Evolutionary conservation across 2,797 vertebrate species (phyloP).

Genomic region (Babyrousa celebensis): DNA sequence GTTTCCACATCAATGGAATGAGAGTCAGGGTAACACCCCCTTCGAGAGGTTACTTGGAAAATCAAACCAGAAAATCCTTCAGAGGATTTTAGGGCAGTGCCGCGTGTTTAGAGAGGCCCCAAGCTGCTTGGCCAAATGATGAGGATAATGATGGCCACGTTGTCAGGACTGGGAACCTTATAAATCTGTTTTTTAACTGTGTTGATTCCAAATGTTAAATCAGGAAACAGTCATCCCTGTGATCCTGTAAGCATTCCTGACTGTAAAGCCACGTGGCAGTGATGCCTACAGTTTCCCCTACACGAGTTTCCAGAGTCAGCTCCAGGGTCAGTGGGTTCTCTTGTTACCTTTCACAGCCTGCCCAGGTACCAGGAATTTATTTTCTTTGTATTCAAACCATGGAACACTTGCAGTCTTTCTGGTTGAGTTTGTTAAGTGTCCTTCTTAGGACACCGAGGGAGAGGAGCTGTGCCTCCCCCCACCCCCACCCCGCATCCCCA

Average conservation of each 20-base stretch:
- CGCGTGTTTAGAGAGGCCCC: not conserved
- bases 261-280: not conserved
- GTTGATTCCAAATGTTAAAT: not conserved
- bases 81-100: not conserved
- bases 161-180: not conserved
- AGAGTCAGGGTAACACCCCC: not conserved
- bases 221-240: not conserved
- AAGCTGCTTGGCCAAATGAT: not conserved
- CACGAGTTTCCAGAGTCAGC: not conserved
- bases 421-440: not conserved
- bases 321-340: not conserved
- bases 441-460: not conserved
- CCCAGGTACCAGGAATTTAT: not conserved
- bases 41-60: not conserved
- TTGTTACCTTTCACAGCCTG: not conserved
- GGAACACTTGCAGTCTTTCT: not conserved
- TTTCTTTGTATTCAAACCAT: not conserved
- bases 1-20: not conserved
- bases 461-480: not conserved
- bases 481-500: not conserved
- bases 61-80: not conserved
- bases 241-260: not conserved
- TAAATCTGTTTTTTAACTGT: not conserved
- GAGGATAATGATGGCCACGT: not conserved
- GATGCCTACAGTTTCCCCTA: not conserved